Evolutionary conservation across 2,888 invertebrate genomes (phyloP).

Genomic region (Cynaeus angustus): DNA sequence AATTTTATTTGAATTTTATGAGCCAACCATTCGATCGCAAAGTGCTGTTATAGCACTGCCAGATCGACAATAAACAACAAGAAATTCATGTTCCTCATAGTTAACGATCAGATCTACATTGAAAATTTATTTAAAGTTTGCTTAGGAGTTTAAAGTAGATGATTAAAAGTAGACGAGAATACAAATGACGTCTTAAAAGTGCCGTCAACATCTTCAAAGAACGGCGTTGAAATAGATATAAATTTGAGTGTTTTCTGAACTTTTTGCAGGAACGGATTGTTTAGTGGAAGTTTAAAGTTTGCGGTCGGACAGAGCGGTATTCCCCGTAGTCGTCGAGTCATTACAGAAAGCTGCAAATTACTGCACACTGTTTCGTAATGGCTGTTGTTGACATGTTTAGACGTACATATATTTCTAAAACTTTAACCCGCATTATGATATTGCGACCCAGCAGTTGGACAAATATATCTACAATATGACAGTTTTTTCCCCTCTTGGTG

Average conservation of each 20-base stretch:
- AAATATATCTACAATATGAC: constrained; percentile 48
- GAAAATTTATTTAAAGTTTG: too few relatives aligned
- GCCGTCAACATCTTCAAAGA: too few relatives aligned
- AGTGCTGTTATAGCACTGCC: too few relatives aligned
- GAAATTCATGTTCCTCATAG: too few relatives aligned
- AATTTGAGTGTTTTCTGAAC: constrained; percentile 30
- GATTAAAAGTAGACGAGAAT: too few relatives aligned
- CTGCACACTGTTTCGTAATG: constrained; percentile 53
- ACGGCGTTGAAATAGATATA: constrained; percentile 2
- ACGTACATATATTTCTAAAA: constrained; percentile 54
- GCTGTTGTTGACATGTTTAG: constrained; percentile 55
- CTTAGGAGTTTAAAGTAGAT: too few relatives aligned
- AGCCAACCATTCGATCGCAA: background rate
- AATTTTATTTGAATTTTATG: constrained; percentile 9
- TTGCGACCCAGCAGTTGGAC: constrained; percentile 45
- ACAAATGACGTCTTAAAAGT: too few relatives aligned
- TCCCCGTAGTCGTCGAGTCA: constrained; percentile 42
- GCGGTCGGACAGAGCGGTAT: constrained; percentile 34
- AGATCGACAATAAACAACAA: too few relatives aligned
- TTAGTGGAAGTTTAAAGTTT: constrained; percentile 36
- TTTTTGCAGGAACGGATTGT: constrained; percentile 26
- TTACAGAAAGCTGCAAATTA: constrained; percentile 53
- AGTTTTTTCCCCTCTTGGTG: constrained; percentile 39
- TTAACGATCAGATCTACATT: too few relatives aligned
- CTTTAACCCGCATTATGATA: constrained; percentile 53